Conservation (phyloP, 2,888 invertebrate species). For the Unio delphinus region DNA sequence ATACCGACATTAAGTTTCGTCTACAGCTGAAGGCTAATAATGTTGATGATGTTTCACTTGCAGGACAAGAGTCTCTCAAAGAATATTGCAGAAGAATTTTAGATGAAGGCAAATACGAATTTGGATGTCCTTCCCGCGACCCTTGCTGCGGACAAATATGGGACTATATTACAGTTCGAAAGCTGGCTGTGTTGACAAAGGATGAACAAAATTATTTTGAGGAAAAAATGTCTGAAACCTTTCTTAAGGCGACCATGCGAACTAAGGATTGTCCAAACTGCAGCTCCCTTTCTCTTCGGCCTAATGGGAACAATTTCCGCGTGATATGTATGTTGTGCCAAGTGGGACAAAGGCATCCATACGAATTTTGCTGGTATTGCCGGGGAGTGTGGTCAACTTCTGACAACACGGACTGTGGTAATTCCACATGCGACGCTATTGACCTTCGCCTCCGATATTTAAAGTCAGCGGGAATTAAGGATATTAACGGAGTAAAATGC, state of each 20-base stretch:
- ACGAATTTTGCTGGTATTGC: constrained; percentile 45
- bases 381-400: constrained; percentile 22
- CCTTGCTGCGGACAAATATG: constrained; percentile 30
- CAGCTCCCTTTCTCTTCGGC: constrained; percentile 22
- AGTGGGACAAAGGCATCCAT: constrained; percentile 9
- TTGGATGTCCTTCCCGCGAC: constrained; percentile 35
- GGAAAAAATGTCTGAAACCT: constrained; percentile 35
- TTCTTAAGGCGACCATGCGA: constrained; percentile 25
- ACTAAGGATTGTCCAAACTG: constrained; percentile 43
- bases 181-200: constrained; percentile 29
- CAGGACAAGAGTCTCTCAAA: constrained; percentile 44
- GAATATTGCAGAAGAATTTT: constrained; percentile 37
- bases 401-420: constrained; percentile 27
- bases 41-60: neutral
- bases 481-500: constrained; percentile 31
- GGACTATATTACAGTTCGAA: constrained; percentile 36
- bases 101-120: constrained; percentile 25
- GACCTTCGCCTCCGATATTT: constrained; percentile 34
- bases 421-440: constrained; percentile 29
- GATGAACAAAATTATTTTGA: constrained; percentile 39
- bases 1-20: no score
- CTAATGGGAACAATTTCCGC: constrained; percentile 20
- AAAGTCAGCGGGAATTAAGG: constrained; percentile 21
- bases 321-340: constrained; percentile 37
- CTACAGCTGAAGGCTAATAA: no score